Percentiles rank a stretch among this genome's conserved stretches.
Evolutionary conservation across 2,888 invertebrate genomes (phyloP).

Genomic region (Microchrysa polita): DNA sequence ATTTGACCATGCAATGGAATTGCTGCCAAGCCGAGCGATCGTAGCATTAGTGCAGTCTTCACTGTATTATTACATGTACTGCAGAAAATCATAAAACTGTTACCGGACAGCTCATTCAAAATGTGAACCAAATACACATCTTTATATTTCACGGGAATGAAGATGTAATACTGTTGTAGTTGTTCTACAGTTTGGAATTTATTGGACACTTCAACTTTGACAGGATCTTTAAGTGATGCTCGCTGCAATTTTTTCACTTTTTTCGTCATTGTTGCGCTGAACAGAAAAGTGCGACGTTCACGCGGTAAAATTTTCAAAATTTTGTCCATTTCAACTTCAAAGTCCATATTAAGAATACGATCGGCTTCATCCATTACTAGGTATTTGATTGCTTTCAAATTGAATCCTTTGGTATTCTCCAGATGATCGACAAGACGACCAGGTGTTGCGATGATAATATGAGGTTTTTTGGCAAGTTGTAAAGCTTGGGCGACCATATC

Average conservation of each 20-base stretch:
- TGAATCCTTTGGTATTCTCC: slow-evolving; percentile 98
- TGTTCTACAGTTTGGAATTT: slow-evolving; percentile 99
- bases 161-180: slow-evolving; percentile 92
- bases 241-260: slow-evolving; percentile 95
- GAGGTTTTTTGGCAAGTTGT: slow-evolving; percentile 93
- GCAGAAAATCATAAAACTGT: slow-evolving; percentile 97
- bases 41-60: slow-evolving; percentile 85
- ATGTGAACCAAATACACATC: slow-evolving; percentile 96
- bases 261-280: slow-evolving; percentile 99
- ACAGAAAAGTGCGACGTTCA: slow-evolving; percentile 90
- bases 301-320: slow-evolving; percentile 88
- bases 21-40: slow-evolving; percentile 91
- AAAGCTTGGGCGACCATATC: slow-evolving; percentile 97
- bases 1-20: slow-evolving; percentile 99
- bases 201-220: slow-evolving; percentile 94
- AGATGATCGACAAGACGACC: slow-evolving; percentile 95
- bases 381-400: slow-evolving; percentile 86
- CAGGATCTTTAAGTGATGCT: slow-evolving; percentile 93
- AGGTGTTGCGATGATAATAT: slow-evolving; percentile 96
- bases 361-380: slow-evolving; percentile 99
- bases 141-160: slow-evolving; percentile 96
- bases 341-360: slow-evolving; percentile 98
- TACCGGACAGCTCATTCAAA: slow-evolving; percentile 93
- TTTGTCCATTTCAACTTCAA: slow-evolving; percentile 97
- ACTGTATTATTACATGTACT: slow-evolving; percentile 93